Evolutionary conservation across 2,888 invertebrate species (phyloP), one percentile per base, ranked within the genome.

Genomic region (Pasiphila rectangulata): DNA sequence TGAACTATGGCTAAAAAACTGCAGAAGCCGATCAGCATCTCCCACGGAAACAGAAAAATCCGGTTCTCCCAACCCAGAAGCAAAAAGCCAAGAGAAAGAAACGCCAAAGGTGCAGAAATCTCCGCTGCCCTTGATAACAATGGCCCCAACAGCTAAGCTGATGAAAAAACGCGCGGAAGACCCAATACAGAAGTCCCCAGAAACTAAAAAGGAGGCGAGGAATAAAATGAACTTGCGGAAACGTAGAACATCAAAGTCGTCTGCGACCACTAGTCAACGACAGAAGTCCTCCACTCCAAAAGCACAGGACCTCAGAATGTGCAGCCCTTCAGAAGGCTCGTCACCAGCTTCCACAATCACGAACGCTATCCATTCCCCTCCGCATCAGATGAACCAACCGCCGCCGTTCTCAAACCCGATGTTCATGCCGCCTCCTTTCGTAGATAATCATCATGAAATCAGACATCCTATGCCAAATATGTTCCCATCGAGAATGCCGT

Each of bases 1-100:
- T 0, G 97, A 97, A 52, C 87, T 97, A 2, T 97, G 97, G 97
- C 85, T 97, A 57, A 92, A 93, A 59, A 95, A 96, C 75, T 96
- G 96, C 71, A 91, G 91, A 30, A 92, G 92, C 65, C 83, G 92
- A 34, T 93, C 93, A 0, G 90, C 89, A 0, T 91, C 92, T 3
- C 91, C 92, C 1, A 73, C 49, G 0, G 48, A 81, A 1, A 90
- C 91, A 0, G 91, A 91, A 20, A 72, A 85, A 12, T 91, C 91
- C 0, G 82, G 82, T 7, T 90, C 92, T 0, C 91, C 91, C 0
- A 83, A 79, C n/a, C 72, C 81, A 2, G 85, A 89, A 10, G 82
- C 73, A 10, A 63, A 68, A 43, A 45, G 68, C 19, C 74, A 76
- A 64, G 79, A 79, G 51, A 80, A 78, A 50, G 78, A 80, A 56